Evolutionary conservation across 1,140 invertebrate species (phyloP).

Genomic region (Neelides sp.): DNA sequence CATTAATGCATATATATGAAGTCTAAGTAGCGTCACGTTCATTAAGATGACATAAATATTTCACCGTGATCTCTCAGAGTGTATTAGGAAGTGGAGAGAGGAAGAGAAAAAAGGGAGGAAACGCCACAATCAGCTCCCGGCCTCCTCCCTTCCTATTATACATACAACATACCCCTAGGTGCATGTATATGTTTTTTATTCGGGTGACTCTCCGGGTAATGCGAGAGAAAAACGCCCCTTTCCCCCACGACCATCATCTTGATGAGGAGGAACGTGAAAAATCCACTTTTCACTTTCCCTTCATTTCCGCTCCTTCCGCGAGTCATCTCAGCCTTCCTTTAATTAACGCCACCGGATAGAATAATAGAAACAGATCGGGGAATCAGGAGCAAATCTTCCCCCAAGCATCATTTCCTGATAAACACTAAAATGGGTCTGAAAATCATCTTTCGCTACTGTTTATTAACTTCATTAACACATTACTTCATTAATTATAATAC

Average conservation of each 20-base stretch:
- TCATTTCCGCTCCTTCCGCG: constrained; percentile 22
- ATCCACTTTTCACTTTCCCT: not conserved
- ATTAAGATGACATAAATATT: constrained; percentile 32
- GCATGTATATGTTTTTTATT: no score
- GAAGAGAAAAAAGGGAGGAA: no score
- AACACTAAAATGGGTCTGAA: no score
- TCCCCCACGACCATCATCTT: not conserved
- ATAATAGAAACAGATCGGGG: constrained; percentile 10
- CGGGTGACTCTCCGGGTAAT: no score
- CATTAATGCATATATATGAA: constrained; percentile 28
- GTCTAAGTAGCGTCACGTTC: constrained; percentile 30
- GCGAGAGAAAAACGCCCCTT: not conserved
- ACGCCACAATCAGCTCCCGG: no score
- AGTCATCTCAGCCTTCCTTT: constrained; percentile 28
- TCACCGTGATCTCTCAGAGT: constrained; percentile 24
- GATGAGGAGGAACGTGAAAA: not conserved
- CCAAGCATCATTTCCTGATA: not conserved
- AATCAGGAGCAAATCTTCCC: not conserved
- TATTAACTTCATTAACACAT: no score
- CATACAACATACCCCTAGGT: no score
- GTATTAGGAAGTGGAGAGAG: constrained; percentile 2
- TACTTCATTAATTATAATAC: no score
- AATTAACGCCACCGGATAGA: constrained; percentile 26
- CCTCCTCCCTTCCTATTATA: no score
- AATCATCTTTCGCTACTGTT: no score